Evolutionary conservation across 1,140 invertebrate genomes (phyloP).

Genomic region (Eumeta japonica): DNA sequence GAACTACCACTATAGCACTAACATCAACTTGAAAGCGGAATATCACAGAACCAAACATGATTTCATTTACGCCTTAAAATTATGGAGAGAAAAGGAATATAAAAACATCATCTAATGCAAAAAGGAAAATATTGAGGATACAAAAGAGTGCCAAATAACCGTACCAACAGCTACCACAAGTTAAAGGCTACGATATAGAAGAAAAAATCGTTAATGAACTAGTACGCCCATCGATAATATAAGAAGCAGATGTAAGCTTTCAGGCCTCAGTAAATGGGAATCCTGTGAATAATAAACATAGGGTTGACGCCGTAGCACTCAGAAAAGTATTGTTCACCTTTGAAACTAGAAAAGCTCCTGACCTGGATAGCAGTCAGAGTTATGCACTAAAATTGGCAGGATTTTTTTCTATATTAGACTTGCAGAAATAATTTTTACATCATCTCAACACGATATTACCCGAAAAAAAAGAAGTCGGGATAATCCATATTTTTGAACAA

Average conservation of each 20-base stretch:
- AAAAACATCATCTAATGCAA: not conserved
- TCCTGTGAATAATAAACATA: not conserved
- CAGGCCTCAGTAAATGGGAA: no score
- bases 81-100: not conserved
- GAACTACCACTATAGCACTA: not conserved
- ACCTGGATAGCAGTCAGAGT: not conserved
- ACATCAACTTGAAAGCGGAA: not conserved
- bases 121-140: not conserved
- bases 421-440: not conserved
- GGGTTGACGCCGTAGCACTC: not conserved
- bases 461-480: not conserved
- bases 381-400: not conserved
- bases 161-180: not conserved
- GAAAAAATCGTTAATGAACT: not conserved
- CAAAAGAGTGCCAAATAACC: not conserved
- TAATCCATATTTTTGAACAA: not conserved
- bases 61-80: not conserved
- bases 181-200: not conserved
- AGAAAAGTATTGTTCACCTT: not conserved
- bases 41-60: not conserved
- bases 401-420: not conserved
- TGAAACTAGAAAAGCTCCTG: no score
- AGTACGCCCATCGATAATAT: not conserved
- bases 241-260: slow-evolving; percentile 1
- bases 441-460: not conserved